Percentiles rank a stretch among this genome's conserved stretches.
These are phyloP conservation scores for Parnassius glacialis DNA, from an alignment of 2,888 invertebrate species.

Conservation along the genomic window DNA sequence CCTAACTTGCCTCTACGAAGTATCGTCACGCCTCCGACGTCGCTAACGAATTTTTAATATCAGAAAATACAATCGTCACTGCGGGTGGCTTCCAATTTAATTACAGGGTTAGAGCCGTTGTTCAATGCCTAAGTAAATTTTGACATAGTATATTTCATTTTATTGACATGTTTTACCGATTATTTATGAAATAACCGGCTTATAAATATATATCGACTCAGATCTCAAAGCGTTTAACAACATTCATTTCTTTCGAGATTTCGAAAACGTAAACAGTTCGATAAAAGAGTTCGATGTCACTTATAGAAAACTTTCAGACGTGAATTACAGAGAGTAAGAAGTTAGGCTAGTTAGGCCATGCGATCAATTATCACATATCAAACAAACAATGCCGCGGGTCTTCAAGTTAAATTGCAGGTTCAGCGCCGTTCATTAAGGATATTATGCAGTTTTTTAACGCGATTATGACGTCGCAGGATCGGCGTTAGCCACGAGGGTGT, in stretches of 20 bases:
- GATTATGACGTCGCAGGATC: constrained; percentile 77
- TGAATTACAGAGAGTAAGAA: background rate
- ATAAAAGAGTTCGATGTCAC: constrained; percentile 1
- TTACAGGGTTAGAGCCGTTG: constrained; percentile 65
- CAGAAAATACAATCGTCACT: constrained; percentile 38
- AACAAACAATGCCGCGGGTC: constrained; percentile 49
- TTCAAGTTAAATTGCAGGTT: constrained; percentile 72
- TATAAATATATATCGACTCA: too few relatives aligned
- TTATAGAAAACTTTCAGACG: background rate
- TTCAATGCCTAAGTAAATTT: constrained; percentile 1
- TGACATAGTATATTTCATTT: too few relatives aligned
- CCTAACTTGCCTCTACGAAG: constrained; percentile 57
- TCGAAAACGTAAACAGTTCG: constrained; percentile 4
- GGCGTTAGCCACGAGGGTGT: constrained; percentile 58
- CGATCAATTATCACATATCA: constrained; percentile 25
- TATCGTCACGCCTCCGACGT: constrained; percentile 59
- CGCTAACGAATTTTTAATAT: constrained; percentile 67
- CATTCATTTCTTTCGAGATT: too few relatives aligned
- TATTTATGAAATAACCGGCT: too few relatives aligned
- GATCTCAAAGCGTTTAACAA: too few relatives aligned
- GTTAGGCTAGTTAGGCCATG: background rate
- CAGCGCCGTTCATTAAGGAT: constrained; percentile 70
- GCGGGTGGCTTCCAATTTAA: constrained; percentile 60
- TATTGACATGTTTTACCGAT: too few relatives aligned
- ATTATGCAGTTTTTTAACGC: constrained; percentile 73